Evolutionary conservation across 2,797 vertebrate species (phyloP), one percentile per base, ranked within the genome.

Genomic region (Florisuga fusca): DNA sequence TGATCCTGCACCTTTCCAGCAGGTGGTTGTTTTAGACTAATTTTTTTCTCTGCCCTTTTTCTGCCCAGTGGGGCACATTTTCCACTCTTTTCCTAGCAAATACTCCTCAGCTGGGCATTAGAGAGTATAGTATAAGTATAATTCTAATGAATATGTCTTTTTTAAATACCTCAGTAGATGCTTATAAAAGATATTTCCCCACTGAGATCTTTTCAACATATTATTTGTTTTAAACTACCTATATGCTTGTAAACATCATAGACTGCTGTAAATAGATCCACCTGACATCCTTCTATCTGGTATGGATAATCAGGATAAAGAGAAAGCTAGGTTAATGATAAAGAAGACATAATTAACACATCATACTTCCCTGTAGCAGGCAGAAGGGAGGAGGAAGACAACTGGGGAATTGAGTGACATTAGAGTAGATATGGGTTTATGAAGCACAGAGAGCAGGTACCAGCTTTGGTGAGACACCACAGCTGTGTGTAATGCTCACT

Each of bases 301-400:
- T 55, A 38, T 46, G 45, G 58, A 23, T 54, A 66, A n/a, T 26
- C 38, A 66, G 67, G 69, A 88, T 74, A 89, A 91, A 86, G 58
- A 82, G 69, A 95, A 89, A n/a, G 50, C 59, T 55, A 55, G 64
- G 81, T 84, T 95, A 93, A 95, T 95, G 68, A 73, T 18, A 58
- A 94, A 90, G 80, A 66, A 72, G 53, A 85, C 74, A 74, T 84
- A 94, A 96, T 97, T 96, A 96, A 90, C 78, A 95, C 67, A 92
- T 92, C 72, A 71, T 59, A 27, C 15, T 93, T 79, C 50, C 57
- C 82, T 43, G 55, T 43, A 91, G 45, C 38, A 55, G 38, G 59
- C 31, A 88, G 75, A 89, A 91, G 81, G 61, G 45, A 82, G 38
- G 27, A 83, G 38, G 45, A 82, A 51, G 69, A 76, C 2, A 8